A percentile compares a stretch with the other conserved stretches of the same genome.
These are phyloP conservation scores for Schlechtendalia chinensis DNA, from an alignment of 1,140 invertebrate genomes.

Conservation along the genomic window DNA sequence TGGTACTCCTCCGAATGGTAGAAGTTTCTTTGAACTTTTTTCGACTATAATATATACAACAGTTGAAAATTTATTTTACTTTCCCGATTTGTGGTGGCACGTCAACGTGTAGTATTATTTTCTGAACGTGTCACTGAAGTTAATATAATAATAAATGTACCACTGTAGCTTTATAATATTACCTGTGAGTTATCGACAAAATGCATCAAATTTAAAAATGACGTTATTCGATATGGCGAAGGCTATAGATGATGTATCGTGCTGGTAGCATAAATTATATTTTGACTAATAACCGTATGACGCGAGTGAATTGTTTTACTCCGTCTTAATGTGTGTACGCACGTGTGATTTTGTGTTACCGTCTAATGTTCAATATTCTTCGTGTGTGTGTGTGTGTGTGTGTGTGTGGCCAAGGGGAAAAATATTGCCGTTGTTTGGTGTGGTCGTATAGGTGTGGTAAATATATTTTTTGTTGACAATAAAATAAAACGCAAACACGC, in stretches of 20 bases:
- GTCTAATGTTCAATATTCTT: background rate
- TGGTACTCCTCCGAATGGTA: background rate
- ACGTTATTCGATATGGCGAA: too few species aligned
- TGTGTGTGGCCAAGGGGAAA: background rate
- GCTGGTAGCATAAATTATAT: too few species aligned
- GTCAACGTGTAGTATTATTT: too few species aligned
- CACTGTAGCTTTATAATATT: too few species aligned
- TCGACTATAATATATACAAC: background rate
- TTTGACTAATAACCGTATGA: background rate
- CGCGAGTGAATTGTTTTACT: background rate
- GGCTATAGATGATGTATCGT: too few species aligned
- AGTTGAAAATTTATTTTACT: too few species aligned
- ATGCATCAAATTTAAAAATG: too few species aligned
- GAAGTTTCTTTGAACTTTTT: background rate
- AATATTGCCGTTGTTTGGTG: background rate
- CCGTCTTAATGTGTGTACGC: background rate
- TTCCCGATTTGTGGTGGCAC: too few species aligned
- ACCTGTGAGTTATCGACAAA: too few species aligned
- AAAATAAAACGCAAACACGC: slow-evolving; percentile 9
- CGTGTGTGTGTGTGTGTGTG: background rate
- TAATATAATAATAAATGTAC: too few species aligned
- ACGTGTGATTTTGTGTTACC: background rate
- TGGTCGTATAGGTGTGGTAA: slow-evolving; percentile 11
- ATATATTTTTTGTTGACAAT: slow-evolving; percentile 17
- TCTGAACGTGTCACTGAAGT: too few species aligned